Evolutionary conservation across 2,113 vertebrate species (phyloP), one percentile per base, ranked within the genome.

Genomic region (Scomber colias): DNA sequence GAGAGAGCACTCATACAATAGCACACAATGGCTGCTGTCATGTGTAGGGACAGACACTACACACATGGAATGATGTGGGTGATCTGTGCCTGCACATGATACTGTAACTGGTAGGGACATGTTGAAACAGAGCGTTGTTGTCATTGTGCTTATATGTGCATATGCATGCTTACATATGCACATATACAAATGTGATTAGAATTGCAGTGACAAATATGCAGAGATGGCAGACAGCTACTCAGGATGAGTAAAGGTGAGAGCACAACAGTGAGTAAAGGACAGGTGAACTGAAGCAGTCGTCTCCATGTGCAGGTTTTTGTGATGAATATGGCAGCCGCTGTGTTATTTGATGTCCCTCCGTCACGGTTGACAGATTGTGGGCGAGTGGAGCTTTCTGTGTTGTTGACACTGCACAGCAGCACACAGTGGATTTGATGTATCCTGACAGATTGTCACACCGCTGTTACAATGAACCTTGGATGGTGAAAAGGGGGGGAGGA

Each of bases 401-500:
- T 82, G 91, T 87, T 83, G 91, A 92, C 84, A 84, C 45, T 9
- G 24, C 68, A 72, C 69, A 77, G 73, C 57, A 71, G 78, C 82
- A 57, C 84, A 77, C 77, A 35, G 56, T 85, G 80, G 83, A 88
- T 90, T 84, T 88, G 87, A 88, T 89, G 68, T 87, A 70, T 84
- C 73, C 81, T 90, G 92, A 88, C 86, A 88, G 71, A 75, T 83
- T 83, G 83, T 85, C 86, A 87, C 75, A 65, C 59, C 63, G 70
- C 69, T 77, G 67, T 78, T 72, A 85, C 67, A 77, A 79, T 84
- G 75, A 77, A 82, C 71, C 77, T 63, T 75, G 54, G 44, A 54
- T 75, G 27, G 49, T 63, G 66, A 75, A 44, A 40, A 35, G 27
- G 65, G 53, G 17, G 17, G 16, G 14, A 3, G 14, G 51, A 69